Evolutionary conservation across 2,113 vertebrate species (phyloP).

Genomic region (Festucalex cinctus): DNA sequence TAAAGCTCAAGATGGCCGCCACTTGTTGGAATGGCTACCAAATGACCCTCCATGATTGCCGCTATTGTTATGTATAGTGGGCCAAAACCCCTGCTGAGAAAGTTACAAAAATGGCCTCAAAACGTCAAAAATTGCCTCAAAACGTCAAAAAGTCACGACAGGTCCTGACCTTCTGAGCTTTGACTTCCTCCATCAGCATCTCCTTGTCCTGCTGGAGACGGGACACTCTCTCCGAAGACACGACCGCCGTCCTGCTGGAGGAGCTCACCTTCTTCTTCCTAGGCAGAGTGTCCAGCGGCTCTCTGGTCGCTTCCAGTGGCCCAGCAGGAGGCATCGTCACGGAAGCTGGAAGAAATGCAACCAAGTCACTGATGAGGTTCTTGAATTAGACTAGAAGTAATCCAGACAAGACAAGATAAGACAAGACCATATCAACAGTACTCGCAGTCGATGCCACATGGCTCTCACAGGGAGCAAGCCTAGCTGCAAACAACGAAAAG

Average conservation of each 20-base stretch:
- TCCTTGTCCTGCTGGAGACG: slow-evolving; percentile 80
- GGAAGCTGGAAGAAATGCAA: background rate
- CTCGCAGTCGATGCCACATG: too few species aligned
- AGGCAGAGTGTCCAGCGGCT: background rate
- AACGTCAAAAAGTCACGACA: too few species aligned
- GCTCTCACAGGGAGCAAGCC: too few species aligned
- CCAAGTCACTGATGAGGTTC: too few species aligned
- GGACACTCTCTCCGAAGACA: slow-evolving; percentile 57
- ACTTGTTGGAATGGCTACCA: too few species aligned
- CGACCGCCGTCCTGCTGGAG: slow-evolving; percentile 51
- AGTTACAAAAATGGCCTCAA: too few species aligned
- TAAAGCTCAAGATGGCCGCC: too few species aligned
- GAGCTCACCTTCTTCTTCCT: slow-evolving; percentile 60
- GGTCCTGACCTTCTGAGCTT: slow-evolving; percentile 84
- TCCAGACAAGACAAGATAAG: too few species aligned
- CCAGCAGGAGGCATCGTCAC: background rate
- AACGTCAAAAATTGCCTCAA: too few species aligned
- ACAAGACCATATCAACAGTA: background rate
- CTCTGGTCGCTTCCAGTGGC: background rate
- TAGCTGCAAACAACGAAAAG: background rate
- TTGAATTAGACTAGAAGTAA: background rate
- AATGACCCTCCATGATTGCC: too few species aligned
- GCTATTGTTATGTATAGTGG: too few species aligned
- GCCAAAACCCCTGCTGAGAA: too few species aligned
- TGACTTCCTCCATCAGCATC: slow-evolving; percentile 79